A percentile compares a stretch with the other conserved stretches of the same genome.
Evolutionary conservation across 2,113 vertebrate species (phyloP).

Genomic region (Redunca redunca): DNA sequence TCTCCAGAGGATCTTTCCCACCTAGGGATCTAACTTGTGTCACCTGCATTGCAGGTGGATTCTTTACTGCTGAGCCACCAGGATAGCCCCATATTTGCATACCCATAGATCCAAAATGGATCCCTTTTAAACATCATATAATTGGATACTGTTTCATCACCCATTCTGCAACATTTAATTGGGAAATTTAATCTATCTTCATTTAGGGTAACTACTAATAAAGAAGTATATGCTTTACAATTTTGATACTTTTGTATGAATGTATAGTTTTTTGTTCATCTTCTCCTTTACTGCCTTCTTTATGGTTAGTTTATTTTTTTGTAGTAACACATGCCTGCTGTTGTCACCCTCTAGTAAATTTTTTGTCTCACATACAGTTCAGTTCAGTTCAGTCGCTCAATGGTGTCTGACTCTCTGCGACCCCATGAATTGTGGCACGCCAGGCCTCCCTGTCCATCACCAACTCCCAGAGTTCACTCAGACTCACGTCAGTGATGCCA

Average conservation of each 20-base stretch:
- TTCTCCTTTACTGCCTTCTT: not conserved
- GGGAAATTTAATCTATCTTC: not conserved
- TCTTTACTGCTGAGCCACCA: not conserved
- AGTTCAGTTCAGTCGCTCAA: too few relatives aligned
- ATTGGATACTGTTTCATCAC: not conserved
- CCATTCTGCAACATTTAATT: not conserved
- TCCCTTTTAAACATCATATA: not conserved
- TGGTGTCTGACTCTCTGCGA: accelerated
- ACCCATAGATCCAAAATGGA: not conserved
- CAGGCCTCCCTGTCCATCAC: too few relatives aligned
- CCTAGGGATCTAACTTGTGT: not conserved
- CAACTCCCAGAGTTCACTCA: too few relatives aligned
- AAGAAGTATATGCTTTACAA: not conserved
- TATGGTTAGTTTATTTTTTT: not conserved
- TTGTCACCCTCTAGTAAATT: not conserved
- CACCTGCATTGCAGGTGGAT: not conserved
- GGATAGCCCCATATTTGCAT: not conserved
- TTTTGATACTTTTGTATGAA: not conserved
- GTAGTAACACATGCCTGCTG: not conserved
- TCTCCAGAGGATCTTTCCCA: not conserved
- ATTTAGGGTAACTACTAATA: not conserved
- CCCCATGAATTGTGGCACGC: accelerated
- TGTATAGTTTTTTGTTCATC: not conserved
- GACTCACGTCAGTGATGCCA: accelerated
- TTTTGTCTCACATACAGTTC: not conserved